Base-by-base conservation (phyloP, 2,888 invertebrate species). In the Mythimna loreyi region DNA sequence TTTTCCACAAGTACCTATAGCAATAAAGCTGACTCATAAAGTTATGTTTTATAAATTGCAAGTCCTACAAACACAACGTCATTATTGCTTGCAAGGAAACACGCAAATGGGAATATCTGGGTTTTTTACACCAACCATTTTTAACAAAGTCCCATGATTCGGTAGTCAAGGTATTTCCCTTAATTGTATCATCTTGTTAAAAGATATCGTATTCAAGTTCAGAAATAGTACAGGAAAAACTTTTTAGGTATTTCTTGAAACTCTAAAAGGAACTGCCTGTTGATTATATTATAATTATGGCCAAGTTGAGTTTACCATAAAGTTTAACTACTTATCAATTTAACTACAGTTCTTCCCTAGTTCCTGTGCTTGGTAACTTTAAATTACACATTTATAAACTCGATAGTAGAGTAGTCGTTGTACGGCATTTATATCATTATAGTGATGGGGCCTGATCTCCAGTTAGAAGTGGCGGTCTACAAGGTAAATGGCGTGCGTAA, bases 401-500 rank as follows among this genome's bases (percentile, higher is more conserved):
- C 45, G 61, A 67, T 67, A 43, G 47, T 62, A 57, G 62, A 55
- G 50, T 30, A 58, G 63, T 61, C 25, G 49, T 40, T 49, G 60
- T 50, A 30, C 52, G n/a, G 70, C 56, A 66, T 78, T 82, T 78
- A 82, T 78, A 73, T 75, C 71, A 81, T 82, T 82, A 80, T 30
- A 68, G 59, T 75, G 79, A 82, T 78, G 81, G 68, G 70, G 65
- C 62, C 71, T 78, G 74, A 80, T 82, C 67, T 67, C 66, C 53
- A 76, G 78, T 75, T 67, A 74, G 66, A 61, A 75, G 72, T 56
- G 70, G 25, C 56, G 60, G 68, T n/a, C 61, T 66, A 75, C 74
- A 73, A 83, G 76, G 76, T 80, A 80, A 82, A 73, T 78, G 50
- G 62, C 56, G 56, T 73, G 78, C 72, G 70, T 78, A 77, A 73